Percentiles rank a stretch among this genome's conserved stretches.
Evolutionary conservation across 2,797 vertebrate genomes (phyloP).

Genomic region (Lophotriccus pileatus): DNA sequence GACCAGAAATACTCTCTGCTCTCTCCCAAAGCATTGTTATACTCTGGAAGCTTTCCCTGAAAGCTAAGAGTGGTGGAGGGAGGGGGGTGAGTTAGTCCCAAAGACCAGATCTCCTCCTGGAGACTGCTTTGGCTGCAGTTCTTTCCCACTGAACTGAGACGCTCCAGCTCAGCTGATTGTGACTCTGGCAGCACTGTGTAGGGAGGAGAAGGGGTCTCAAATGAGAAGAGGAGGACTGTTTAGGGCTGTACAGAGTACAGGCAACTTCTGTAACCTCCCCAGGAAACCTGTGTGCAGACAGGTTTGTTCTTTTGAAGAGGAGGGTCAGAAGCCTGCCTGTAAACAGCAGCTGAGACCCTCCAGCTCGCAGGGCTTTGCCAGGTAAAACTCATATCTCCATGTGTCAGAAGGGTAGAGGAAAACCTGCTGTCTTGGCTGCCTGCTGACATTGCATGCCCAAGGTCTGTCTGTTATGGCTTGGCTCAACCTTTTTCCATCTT

Average conservation of each 20-base stretch:
- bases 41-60: conserved; percentile 5
- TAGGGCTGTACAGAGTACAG: not conserved
- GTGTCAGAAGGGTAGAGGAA: not conserved
- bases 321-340: not conserved
- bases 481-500: not conserved
- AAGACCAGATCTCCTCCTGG: conserved; percentile 8
- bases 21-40: not conserved
- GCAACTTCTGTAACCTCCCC: not conserved
- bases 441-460: not conserved
- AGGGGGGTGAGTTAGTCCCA: not conserved
- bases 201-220: not conserved
- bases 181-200: not conserved
- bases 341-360: not conserved
- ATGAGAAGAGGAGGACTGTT: not conserved
- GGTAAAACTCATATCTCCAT: not conserved
- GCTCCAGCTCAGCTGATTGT: not conserved
- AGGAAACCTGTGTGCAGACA: not conserved
- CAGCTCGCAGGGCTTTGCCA: not conserved
- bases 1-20: not conserved
- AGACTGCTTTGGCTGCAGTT: not conserved
- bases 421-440: not conserved
- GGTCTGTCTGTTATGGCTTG: not conserved
- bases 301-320: not conserved
- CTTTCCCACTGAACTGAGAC: not conserved
- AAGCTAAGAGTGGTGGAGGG: not conserved